These are phyloP conservation scores for Oligia fasciuncula DNA, from an alignment of 2,888 invertebrate species.

Conservation along the genomic window DNA sequence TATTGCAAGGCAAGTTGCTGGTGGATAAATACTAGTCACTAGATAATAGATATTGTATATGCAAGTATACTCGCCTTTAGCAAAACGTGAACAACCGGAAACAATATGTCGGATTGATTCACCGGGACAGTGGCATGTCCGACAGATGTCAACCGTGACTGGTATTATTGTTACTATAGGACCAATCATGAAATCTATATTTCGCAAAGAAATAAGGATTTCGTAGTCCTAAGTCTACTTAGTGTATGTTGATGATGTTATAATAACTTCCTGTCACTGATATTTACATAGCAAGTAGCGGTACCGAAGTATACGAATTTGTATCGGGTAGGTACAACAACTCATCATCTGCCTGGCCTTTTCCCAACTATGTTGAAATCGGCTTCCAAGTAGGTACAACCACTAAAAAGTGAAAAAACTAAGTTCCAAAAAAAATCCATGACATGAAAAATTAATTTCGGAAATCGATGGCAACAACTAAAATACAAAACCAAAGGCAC, in stretches of 20 bases:
- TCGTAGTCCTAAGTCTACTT: not conserved
- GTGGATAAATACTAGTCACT: not conserved
- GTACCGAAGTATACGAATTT: not conserved
- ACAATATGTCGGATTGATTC: not conserved
- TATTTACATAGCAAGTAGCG: not conserved
- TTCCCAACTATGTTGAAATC: too few species aligned
- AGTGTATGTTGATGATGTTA: too few species aligned
- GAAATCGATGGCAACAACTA: not conserved
- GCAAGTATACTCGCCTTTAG: not conserved
- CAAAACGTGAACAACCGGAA: not conserved
- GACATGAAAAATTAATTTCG: not conserved
- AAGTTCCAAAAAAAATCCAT: too few species aligned
- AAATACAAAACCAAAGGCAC: not conserved
- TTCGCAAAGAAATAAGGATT: not conserved
- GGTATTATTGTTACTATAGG: not conserved
- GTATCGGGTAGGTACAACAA: not conserved
- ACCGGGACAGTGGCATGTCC: not conserved
- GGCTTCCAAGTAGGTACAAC: not conserved
- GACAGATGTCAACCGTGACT: too few species aligned
- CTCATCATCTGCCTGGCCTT: too few species aligned
- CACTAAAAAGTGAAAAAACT: not conserved
- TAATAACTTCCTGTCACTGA: not conserved
- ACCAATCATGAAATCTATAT: not conserved
- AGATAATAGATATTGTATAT: not conserved
- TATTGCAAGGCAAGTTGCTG: not conserved